Evolutionary conservation across 2,113 vertebrate genomes (phyloP).

Genomic region (Salvelinus alpinus): DNA sequence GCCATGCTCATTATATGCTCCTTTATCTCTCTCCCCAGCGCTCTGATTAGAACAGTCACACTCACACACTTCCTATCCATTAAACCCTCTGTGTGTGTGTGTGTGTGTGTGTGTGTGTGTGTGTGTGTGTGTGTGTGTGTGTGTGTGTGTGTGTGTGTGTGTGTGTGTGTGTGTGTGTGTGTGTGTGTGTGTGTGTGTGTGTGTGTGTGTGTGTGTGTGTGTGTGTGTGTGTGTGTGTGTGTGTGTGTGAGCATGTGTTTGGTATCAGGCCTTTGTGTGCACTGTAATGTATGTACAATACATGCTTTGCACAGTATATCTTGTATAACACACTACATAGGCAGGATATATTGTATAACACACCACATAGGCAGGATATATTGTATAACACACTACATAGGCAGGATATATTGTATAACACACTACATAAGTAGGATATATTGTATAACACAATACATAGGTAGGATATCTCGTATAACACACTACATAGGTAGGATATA

Average conservation of each 20-base stretch:
- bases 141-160: slow-evolving; percentile 48
- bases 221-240: slow-evolving; percentile 23
- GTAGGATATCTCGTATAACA: no score
- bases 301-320: no score
- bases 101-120: slow-evolving; percentile 45
- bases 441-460: no score
- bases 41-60: slow-evolving; percentile 83
- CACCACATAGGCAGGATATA: no score
- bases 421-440: no score
- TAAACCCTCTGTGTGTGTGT: slow-evolving; percentile 65
- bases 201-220: no score
- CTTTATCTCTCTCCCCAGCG: slow-evolving; percentile 82
- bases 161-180: slow-evolving; percentile 35
- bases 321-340: no score
- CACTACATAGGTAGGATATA: no score
- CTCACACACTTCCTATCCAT: slow-evolving; percentile 82
- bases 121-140: slow-evolving; percentile 29
- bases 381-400: no score
- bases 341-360: no score
- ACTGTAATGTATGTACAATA: background rate
- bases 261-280: slow-evolving; percentile 15
- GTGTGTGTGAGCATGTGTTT: slow-evolving; percentile 35
- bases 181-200: no score
- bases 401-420: no score
- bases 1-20: slow-evolving; percentile 83